These are phyloP conservation scores for Oncorhynchus kisutch DNA, from an alignment of 2,113 vertebrate genomes.

Conservation along the genomic window DNA sequence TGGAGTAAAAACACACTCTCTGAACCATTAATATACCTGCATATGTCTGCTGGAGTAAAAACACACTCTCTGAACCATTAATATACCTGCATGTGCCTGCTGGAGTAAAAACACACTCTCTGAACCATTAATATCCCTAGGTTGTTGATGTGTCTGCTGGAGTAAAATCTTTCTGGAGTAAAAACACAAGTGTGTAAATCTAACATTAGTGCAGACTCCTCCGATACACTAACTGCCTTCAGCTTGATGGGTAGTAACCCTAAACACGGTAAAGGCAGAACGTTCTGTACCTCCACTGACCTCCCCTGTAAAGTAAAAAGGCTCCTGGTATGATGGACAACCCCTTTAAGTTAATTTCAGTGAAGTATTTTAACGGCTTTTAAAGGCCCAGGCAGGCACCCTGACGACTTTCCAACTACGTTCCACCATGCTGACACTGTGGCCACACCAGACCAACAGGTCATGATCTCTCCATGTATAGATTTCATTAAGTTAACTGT, in stretches of 20 bases:
- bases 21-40: no score
- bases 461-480: conserved; percentile 20
- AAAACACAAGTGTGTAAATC: background rate
- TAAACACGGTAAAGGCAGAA: background rate
- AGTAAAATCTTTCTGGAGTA: background rate
- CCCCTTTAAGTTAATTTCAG: background rate
- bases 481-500: conserved; percentile 40
- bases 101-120: no score
- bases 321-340: background rate
- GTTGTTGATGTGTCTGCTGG: background rate
- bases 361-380: background rate
- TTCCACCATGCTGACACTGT: background rate
- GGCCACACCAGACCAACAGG: background rate
- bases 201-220: background rate
- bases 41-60: no score
- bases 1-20: no score
- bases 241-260: background rate
- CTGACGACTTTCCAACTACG: background rate
- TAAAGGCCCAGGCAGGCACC: background rate
- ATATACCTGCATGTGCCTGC: no score
- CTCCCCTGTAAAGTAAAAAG: background rate
- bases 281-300: background rate
- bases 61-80: no score
- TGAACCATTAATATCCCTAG: no score
- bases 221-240: background rate